Evolutionary conservation across 2,113 vertebrate species (phyloP), one percentile per base, ranked within the genome.

Genomic region (Electrona antarctica): DNA sequence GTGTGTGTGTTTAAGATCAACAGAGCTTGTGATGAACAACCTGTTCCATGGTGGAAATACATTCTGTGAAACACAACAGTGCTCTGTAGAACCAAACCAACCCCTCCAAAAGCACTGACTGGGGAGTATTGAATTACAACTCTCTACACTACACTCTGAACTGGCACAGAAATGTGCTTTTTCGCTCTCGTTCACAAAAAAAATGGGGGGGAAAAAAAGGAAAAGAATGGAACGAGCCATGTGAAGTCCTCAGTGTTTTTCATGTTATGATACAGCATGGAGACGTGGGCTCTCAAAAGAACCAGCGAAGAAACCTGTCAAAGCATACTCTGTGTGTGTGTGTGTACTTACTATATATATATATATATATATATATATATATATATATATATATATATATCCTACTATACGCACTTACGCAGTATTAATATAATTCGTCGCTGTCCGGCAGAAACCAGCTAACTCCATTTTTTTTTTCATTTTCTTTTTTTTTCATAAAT

Each of bases 1-100:
- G 75, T 82, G 86, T 84, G 59, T 71, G 63, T 51, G 86, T 88
- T 86, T 84, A 85, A 91, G 80, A 88, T 91, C 90, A 89, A 89
- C 87, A 88, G 87, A 88, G 68, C 87, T 73, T 89, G 85, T 90
- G 88, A 88, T 91, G 89, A 87, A 88, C 88, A 92, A 89, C 86
- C 89, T 88, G 87, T 84, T 90, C 79, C 73, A 74, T 51, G 79
- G 78, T 88, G 85, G 77, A 90, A 89, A 87, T 89, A 90, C 87
- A 89, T 89, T 88, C 71, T 86, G 85, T 81, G 86, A 86, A 90
- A 88, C 86, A 89, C 85, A 88, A 89, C 87, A 84, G 81, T 86
- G 80, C 76, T 85, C 81, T 86, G 85, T 84, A 85, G 85, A 70
- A 21, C 21, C 21, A 21, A 21, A 21, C 21, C 21, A 88, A 79